A percentile compares a stretch with the other conserved stretches of the same genome.
Conservation (phyloP, 2,797 vertebrate species). For the Leptodactylus fallax region DNA sequence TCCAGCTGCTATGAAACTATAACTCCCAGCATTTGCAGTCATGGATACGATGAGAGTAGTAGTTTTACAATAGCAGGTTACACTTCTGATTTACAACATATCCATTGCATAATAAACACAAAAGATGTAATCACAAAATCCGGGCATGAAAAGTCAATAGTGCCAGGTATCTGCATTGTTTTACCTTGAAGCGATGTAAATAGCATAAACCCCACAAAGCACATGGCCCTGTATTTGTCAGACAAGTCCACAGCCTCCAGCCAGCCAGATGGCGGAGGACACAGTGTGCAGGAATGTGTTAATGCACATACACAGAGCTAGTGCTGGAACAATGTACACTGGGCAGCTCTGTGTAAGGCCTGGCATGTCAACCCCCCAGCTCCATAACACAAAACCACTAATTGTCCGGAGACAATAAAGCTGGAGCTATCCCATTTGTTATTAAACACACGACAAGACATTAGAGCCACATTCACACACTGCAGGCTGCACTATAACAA, state of each 20-base stretch:
- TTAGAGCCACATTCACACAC: not conserved
- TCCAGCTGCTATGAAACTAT: too few species aligned
- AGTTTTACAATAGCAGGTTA: not conserved
- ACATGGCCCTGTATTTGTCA: not conserved
- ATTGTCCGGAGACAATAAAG: conserved; percentile 13
- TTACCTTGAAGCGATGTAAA: not conserved
- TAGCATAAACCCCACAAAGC: not conserved
- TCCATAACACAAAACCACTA: conserved; percentile 25
- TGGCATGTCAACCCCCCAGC: conserved; percentile 7
- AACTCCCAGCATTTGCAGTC: not conserved
- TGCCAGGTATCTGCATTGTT: not conserved
- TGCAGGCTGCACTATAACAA: not conserved
- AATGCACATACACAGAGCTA: conserved; percentile 10
- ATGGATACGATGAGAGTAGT: not conserved
- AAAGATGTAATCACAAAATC: not conserved
- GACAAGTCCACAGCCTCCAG: not conserved
- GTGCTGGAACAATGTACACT: conserved; percentile 37
- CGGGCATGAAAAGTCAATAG: not conserved
- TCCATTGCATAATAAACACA: too few species aligned
- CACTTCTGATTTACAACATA: too few species aligned
- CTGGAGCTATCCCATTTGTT: not conserved
- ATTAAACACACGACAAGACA: not conserved
- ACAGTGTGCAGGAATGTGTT: conserved; percentile 14
- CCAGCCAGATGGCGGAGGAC: not conserved
- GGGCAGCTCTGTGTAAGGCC: conserved; percentile 25